Evolutionary conservation across 2,888 invertebrate genomes (phyloP).

Genomic region (Nomada fucata): DNA sequence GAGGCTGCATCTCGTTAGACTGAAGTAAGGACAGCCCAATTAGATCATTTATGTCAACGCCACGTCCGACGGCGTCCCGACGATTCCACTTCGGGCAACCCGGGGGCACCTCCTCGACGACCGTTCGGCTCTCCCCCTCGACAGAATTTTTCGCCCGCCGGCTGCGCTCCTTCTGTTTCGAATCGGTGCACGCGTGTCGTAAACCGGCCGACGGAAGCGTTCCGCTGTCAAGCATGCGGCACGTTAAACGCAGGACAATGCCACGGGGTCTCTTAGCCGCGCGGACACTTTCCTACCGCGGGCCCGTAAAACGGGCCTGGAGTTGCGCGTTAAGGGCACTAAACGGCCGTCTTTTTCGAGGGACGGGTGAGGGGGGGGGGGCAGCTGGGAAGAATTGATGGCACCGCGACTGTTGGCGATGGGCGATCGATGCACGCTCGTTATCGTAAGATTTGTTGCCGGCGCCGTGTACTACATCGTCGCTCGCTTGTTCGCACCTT

Average conservation of each 20-base stretch:
- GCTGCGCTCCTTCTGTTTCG: not conserved
- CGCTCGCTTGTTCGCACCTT: constrained; percentile 51
- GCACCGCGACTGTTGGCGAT: constrained; percentile 69
- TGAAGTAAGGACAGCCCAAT: constrained; percentile 26
- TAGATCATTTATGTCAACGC: constrained; percentile 43
- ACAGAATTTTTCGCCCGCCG: constrained; percentile 14
- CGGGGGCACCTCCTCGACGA: no score
- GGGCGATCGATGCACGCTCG: constrained; percentile 71
- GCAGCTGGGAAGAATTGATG: constrained; percentile 73
- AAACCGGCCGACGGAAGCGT: constrained; percentile 45
- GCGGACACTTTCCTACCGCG: constrained; percentile 22
- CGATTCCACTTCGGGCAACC: constrained; percentile 11
- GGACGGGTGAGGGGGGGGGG: constrained; percentile 24
- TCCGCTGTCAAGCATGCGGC: constrained; percentile 44
- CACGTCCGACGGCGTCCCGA: not conserved
- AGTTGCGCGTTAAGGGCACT: constrained; percentile 71
- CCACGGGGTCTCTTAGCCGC: constrained; percentile 23
- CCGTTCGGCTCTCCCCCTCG: not conserved
- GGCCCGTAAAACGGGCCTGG: constrained; percentile 62
- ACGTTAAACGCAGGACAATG: constrained; percentile 53
- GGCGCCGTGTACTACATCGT: constrained; percentile 44
- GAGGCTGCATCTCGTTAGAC: constrained; percentile 38
- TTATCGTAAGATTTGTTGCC: constrained; percentile 72
- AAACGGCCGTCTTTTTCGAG: constrained; percentile 66
- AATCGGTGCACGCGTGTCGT: constrained; percentile 32